Conservation (phyloP, 2,113 vertebrate species). For the Delphinapterus leucas region DNA sequence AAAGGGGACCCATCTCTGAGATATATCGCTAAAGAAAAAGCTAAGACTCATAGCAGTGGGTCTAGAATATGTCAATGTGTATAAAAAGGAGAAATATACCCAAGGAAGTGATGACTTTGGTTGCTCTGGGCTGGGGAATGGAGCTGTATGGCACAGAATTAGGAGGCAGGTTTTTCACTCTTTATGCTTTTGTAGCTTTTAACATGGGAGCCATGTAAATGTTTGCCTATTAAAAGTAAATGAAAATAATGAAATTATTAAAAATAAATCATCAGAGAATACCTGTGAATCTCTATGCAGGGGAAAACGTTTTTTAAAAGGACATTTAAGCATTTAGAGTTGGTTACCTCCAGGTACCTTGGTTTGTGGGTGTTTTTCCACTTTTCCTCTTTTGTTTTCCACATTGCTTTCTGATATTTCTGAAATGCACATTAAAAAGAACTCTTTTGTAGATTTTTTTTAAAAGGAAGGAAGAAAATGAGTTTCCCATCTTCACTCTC, state of each 20-base stretch:
- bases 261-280: not conserved
- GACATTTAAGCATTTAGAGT: not conserved
- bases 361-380: not conserved
- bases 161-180: not conserved
- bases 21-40: not conserved
- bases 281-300: too few relatives aligned
- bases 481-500: not conserved
- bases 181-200: not conserved
- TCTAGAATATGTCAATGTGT: accelerated
- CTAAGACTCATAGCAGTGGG: not conserved
- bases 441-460: not conserved
- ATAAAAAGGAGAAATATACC: not conserved
- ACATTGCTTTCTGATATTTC: not conserved
- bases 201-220: not conserved
- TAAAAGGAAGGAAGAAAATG: not conserved
- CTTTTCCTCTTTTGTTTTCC: not conserved
- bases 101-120: accelerated
- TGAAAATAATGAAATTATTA: not conserved
- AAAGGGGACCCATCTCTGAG: not conserved
- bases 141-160: not conserved
- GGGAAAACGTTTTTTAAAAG: not conserved
- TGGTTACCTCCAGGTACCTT: not conserved
- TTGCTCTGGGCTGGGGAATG: not conserved
- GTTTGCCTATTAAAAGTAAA: not conserved
- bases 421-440: not conserved